Evolutionary conservation across 2,113 vertebrate species (phyloP), one percentile per base, ranked within the genome.

Genomic region (Apodemus speciosus): DNA sequence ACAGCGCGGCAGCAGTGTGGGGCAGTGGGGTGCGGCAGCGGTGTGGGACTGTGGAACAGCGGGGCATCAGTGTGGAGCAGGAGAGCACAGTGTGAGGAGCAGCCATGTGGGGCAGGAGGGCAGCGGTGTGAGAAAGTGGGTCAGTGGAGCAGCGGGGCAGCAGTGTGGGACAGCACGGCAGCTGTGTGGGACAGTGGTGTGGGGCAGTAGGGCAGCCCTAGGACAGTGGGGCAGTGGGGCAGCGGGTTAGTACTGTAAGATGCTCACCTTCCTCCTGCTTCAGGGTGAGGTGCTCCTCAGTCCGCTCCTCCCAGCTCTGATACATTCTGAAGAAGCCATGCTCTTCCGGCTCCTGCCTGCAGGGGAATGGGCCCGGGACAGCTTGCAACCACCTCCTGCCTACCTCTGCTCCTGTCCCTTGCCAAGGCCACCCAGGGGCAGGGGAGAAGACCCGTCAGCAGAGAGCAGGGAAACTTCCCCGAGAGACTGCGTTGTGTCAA

Each of bases 201-300:
- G 13, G 16, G 21, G 58, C 58, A 60, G 20, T 2, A 5, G 13
- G 1, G 30, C n/a, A n/a, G n/a, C n/a, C n/a, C n/a, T 10, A 27
- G 9, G 27, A 30, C 2, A 66, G 64, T n/a, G 15, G 35, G 32
- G 15, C 35, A 69, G 62, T 40, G 21, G 38, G 40, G 10, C 9
- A 66, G 40, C 14, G 3, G 58, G 69, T 21, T 15, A 0, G 18
- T 2, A 0, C 20, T 40, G 13, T 38, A 73, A n/a, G 72, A 3
- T 32, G 58, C 86, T 94, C 94, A 97, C 97, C 97, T 94, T 96
- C 95, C 86, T 97, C 96, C 16, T 97, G 95, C 86, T 84, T 95
- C 83, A 30, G 60, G 21, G 96, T 96, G 56, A 97, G 96, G 2
- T 84, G 86, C 58, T 96, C 95, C 46, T 94, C 86, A 0, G 27